Evolutionary conservation across 2,888 invertebrate species (phyloP).

Genomic region (Oxyscelio sp.): DNA sequence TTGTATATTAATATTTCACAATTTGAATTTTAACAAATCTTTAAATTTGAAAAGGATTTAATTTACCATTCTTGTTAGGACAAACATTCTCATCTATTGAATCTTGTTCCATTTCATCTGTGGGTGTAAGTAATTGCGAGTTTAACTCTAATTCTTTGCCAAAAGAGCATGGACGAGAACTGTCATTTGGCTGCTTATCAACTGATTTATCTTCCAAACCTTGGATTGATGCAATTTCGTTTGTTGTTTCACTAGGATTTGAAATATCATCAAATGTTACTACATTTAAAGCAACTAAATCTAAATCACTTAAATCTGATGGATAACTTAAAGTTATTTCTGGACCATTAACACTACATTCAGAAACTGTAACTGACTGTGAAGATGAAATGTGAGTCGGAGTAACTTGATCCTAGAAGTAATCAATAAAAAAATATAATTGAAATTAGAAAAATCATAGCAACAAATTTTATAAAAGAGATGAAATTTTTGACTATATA

Average conservation of each 20-base stretch:
- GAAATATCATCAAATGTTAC: no score
- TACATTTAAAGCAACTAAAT: conserved; percentile 32
- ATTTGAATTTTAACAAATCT: conserved; percentile 6
- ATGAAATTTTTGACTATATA: no score
- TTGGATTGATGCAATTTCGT: conserved; percentile 7
- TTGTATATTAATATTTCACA: not conserved
- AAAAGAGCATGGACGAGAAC: not conserved
- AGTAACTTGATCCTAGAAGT: no score
- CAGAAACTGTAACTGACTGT: conserved; percentile 5
- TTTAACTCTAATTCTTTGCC: not conserved
- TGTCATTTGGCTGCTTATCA: not conserved
- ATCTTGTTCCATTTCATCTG: not conserved
- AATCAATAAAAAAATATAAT: no score
- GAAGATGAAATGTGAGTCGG: not conserved
- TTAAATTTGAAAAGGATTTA: not conserved
- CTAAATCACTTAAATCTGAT: conserved; percentile 13
- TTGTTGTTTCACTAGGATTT: not conserved
- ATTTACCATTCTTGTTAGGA: conserved; percentile 24
- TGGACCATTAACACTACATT: not conserved
- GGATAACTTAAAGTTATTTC: conserved; percentile 21
- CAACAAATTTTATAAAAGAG: no score
- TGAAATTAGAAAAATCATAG: no score
- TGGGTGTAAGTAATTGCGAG: not conserved
- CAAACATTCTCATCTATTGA: not conserved
- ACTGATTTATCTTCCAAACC: conserved; percentile 5